Evolutionary conservation across 2,797 vertebrate species (phyloP).

Genomic region (Siniperca scherzeri): DNA sequence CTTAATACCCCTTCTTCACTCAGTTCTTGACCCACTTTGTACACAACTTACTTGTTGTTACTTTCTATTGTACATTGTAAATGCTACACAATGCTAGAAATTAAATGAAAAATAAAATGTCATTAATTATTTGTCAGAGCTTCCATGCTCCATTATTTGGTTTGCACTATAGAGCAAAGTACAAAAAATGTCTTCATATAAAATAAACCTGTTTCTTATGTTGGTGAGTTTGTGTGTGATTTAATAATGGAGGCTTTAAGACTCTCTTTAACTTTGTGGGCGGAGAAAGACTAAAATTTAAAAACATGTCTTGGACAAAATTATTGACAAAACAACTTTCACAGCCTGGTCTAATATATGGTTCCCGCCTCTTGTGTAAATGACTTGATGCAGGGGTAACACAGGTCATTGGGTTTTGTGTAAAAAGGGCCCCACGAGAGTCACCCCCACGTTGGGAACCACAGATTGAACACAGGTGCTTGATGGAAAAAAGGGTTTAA

Average conservation of each 20-base stretch:
- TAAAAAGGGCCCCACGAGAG: slow-evolving; percentile 2
- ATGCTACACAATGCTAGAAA: neutral
- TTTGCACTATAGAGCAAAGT: neutral
- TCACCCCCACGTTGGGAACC: neutral
- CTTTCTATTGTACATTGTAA: neutral
- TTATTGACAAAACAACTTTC: neutral
- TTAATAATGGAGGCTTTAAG: neutral
- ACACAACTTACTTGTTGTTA: neutral
- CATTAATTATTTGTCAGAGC: neutral
- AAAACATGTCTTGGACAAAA: neutral
- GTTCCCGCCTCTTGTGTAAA: slow-evolving; percentile 18
- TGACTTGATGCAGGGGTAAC: neutral
- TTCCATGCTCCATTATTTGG: neutral
- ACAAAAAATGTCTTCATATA: neutral
- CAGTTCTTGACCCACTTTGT: slow-evolving; percentile 16
- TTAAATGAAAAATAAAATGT: neutral
- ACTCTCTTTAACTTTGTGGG: neutral
- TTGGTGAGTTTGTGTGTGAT: neutral
- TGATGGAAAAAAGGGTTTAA: neutral
- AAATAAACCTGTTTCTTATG: neutral
- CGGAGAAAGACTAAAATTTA: neutral
- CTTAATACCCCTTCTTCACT: neutral
- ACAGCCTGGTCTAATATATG: neutral
- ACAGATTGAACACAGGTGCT: slow-evolving; percentile 17
- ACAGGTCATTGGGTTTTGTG: slow-evolving; percentile 5